phyloP scores from a whole-genome alignment of 2,888 invertebrate species.

The Eilema caniola region DNA sequence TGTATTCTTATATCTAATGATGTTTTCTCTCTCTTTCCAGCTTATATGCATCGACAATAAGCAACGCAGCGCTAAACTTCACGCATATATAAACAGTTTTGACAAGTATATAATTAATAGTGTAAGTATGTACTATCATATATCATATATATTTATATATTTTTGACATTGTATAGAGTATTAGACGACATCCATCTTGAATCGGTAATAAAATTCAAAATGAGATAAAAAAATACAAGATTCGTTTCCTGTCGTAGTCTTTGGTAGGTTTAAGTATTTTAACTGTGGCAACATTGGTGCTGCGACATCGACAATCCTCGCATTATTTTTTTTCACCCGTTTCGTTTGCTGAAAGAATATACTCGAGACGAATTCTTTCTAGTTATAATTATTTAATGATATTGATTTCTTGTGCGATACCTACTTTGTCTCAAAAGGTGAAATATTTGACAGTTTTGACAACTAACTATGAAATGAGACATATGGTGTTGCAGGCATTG shows the following conservation, averaged over 20 bases:
- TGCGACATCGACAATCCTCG: constrained; percentile 54
- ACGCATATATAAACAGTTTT: constrained; percentile 43
- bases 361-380: constrained; percentile 13
- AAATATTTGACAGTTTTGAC: not conserved
- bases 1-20: not conserved
- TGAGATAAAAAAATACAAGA: constrained; percentile 45
- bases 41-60: constrained; percentile 83
- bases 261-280: constrained; percentile 54
- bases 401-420: constrained; percentile 7
- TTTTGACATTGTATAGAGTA: constrained; percentile 55
- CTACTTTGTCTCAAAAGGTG: not conserved
- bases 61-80: constrained; percentile 57
- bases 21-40: constrained; percentile 62
- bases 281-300: constrained; percentile 54
- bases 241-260: constrained; percentile 44
- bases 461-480: not conserved
- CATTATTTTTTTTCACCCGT: constrained; percentile 41
- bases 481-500: not conserved
- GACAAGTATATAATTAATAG: constrained; percentile 55
- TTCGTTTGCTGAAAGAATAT: constrained; percentile 20
- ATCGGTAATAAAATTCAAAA: constrained; percentile 45
- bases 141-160: constrained; percentile 56
- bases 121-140: constrained; percentile 58
- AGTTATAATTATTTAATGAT: constrained; percentile 6
- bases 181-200: constrained; percentile 45